Evolutionary conservation across 2,888 invertebrate species (phyloP).

Genomic region (Ligdia adustata): DNA sequence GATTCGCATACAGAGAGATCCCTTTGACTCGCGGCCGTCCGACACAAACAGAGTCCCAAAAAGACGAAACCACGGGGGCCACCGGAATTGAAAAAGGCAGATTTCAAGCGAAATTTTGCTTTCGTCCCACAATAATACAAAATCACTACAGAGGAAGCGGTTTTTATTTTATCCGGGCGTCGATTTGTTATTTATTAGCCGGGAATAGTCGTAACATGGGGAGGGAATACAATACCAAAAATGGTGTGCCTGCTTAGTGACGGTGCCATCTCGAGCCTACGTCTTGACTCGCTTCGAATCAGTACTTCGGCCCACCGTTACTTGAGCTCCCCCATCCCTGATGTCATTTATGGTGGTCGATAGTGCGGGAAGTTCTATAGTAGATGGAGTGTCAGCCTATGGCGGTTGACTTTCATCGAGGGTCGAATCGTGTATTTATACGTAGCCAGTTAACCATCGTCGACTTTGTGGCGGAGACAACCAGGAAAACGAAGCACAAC

Average conservation of each 20-base stretch:
- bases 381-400: slow-evolving; percentile 56
- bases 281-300: slow-evolving; percentile 64
- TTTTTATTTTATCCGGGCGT: slow-evolving; percentile 79
- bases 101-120: slow-evolving; percentile 57
- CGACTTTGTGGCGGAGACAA: slow-evolving; percentile 67
- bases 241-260: slow-evolving; percentile 78
- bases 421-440: slow-evolving; percentile 68
- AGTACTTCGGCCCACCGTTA: slow-evolving; percentile 53
- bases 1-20: slow-evolving; percentile 21
- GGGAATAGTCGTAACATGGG: slow-evolving; percentile 80
- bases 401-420: slow-evolving; percentile 56
- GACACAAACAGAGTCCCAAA: slow-evolving; percentile 35
- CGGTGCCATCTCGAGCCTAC: slow-evolving; percentile 69
- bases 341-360: slow-evolving; percentile 43
- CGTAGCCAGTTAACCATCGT: slow-evolving; percentile 67
- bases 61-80: slow-evolving; percentile 41
- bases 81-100: slow-evolving; percentile 57
- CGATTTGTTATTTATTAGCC: slow-evolving; percentile 83
- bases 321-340: slow-evolving; percentile 60
- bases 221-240: slow-evolving; percentile 75
- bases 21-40: slow-evolving; percentile 34
- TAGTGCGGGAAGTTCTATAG: slow-evolving; percentile 49
- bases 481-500: slow-evolving; percentile 70
- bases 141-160: slow-evolving; percentile 71
- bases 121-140: slow-evolving; percentile 58